These are phyloP conservation scores for Sycophila texana DNA, from an alignment of 2,888 invertebrate genomes.

Conservation along the genomic window DNA sequence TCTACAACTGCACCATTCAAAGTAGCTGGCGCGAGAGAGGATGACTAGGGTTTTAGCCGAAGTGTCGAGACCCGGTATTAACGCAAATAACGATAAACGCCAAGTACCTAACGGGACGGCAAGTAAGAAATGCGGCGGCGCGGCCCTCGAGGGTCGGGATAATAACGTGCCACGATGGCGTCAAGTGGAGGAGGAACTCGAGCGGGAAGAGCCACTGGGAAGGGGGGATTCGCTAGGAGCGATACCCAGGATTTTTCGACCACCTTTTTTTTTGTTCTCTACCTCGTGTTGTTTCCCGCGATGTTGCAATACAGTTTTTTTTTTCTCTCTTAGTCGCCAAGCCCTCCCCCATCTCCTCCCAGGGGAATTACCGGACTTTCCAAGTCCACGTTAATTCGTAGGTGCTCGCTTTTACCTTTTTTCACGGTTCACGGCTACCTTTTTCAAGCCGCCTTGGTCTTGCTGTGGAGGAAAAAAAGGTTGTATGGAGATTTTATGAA, in stretches of 20 bases:
- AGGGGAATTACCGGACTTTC: conserved; percentile 8
- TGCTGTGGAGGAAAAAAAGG: not conserved
- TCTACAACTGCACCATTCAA: too few relatives aligned
- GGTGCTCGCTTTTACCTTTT: conserved; percentile 1
- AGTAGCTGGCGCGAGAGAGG: not conserved
- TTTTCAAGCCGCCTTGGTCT: not conserved
- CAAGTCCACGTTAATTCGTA: conserved; percentile 36
- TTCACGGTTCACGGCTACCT: not conserved
- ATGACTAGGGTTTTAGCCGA: not conserved
- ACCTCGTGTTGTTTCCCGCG: conserved; percentile 10
- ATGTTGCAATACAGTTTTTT: not conserved
- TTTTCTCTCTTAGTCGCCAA: not conserved
- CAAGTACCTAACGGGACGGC: conserved; percentile 6
- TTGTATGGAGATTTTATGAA: conserved; percentile 47
- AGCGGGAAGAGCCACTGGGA: conserved; percentile 11
- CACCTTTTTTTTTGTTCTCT: not conserved
- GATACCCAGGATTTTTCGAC: conserved; percentile 12
- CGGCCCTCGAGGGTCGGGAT: conserved; percentile 37
- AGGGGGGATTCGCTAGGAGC: conserved; percentile 22
- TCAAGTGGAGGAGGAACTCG: conserved; percentile 43
- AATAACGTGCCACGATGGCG: conserved; percentile 49
- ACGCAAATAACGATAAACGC: conserved; percentile 49
- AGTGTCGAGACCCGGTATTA: conserved; percentile 26
- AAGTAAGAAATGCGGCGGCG: conserved; percentile 9
- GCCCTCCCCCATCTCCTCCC: not conserved